These are phyloP conservation scores for Gobio occitaniae DNA, from an alignment of 2,797 vertebrate species.

Conservation along the genomic window DNA sequence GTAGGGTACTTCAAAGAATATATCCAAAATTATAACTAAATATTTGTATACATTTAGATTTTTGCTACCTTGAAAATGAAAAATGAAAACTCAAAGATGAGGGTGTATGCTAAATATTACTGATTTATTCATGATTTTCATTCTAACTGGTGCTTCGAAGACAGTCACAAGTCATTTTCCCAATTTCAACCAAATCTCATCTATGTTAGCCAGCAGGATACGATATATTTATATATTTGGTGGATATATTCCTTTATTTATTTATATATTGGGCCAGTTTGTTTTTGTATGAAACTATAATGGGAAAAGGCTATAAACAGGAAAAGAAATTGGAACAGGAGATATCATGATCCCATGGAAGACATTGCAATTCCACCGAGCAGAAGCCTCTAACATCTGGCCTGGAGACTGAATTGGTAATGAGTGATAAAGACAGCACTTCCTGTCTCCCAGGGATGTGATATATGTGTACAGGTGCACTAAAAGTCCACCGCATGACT, in stretches of 20 bases:
- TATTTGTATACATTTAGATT: neutral
- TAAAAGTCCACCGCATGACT: constrained; percentile 36
- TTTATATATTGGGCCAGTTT: constrained; percentile 2
- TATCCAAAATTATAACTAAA: neutral
- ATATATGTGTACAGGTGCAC: constrained; percentile 44
- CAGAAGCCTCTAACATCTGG: constrained; percentile 39
- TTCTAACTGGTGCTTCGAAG: neutral
- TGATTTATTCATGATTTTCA: neutral
- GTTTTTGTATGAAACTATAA: constrained; percentile 3
- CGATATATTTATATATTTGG: neutral
- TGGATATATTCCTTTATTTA: constrained; percentile 1
- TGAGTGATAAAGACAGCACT: constrained; percentile 38
- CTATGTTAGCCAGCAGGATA: neutral
- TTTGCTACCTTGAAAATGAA: no score
- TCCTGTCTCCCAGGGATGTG: constrained; percentile 44
- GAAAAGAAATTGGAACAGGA: constrained; percentile 30
- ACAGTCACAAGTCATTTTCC: neutral
- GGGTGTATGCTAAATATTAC: neutral
- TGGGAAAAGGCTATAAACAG: constrained; percentile 30
- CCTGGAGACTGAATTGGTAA: constrained; percentile 43
- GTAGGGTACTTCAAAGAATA: neutral
- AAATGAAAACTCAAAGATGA: no score
- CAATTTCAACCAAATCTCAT: neutral
- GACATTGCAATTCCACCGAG: constrained; percentile 46
- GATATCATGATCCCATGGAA: constrained; percentile 31